phyloP scores from a whole-genome alignment of 2,113 vertebrate genomes.

The Cyrtonyx montezumae region DNA sequence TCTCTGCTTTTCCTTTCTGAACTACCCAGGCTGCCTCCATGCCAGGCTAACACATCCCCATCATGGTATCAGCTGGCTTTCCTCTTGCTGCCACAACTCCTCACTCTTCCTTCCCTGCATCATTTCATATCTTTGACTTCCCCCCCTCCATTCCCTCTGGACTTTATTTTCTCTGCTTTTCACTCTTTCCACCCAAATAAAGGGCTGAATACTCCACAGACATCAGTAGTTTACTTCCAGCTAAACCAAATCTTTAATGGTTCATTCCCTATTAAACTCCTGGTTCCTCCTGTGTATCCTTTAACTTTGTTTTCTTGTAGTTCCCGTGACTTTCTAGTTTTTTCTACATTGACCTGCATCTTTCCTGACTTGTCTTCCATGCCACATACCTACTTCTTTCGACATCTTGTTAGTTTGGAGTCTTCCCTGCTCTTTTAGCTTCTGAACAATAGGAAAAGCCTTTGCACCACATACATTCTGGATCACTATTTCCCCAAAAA shows the following conservation, averaged over 20 bases:
- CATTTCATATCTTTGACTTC: background rate
- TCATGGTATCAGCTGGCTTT: background rate
- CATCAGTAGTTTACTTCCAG: background rate
- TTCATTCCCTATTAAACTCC: background rate
- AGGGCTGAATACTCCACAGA: background rate
- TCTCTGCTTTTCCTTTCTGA: background rate
- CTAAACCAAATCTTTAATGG: background rate
- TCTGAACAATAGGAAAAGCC: background rate
- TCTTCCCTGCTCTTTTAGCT: background rate
- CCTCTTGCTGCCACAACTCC: background rate
- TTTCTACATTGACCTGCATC: background rate
- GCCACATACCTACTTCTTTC: background rate
- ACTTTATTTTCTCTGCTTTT: background rate
- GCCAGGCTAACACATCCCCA: background rate
- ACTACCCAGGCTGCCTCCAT: background rate
- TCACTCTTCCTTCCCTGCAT: background rate
- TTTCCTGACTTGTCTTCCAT: background rate
- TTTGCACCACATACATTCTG: background rate
- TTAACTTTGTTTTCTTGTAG: background rate
- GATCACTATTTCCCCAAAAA: background rate
- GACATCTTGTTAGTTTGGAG: rapidly evolving
- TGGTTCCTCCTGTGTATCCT: background rate
- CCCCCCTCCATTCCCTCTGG: background rate
- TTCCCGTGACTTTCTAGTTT: background rate
- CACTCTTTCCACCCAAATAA: background rate